Evolutionary conservation across 2,888 invertebrate genomes (phyloP).

Genomic region (Bembecia ichneumoniformis): DNA sequence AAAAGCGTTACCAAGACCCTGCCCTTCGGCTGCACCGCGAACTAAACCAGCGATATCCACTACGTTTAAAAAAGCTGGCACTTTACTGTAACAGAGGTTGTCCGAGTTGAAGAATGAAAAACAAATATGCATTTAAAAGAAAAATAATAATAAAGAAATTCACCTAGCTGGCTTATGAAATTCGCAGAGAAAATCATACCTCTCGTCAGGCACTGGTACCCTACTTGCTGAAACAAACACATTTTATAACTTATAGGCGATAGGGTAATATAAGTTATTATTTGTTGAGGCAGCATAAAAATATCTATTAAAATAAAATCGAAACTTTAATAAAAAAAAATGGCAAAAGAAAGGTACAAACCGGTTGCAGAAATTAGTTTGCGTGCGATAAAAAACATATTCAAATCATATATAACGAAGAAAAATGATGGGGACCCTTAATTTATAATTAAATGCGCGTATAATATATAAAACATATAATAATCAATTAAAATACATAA

Average conservation of each 20-base stretch:
- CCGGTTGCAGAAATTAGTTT: too few species aligned
- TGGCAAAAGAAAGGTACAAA: too few species aligned
- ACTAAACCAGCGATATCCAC: slow-evolving; percentile 99
- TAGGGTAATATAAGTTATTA: slow-evolving; percentile 16
- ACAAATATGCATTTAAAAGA: neutral
- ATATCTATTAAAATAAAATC: too few species aligned
- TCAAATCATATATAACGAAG: too few species aligned
- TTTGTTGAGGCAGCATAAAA: too few species aligned
- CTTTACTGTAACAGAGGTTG: slow-evolving; percentile 78
- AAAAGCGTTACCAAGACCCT: slow-evolving; percentile 98
- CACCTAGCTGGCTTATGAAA: slow-evolving; percentile 96
- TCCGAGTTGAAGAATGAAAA: slow-evolving; percentile 1
- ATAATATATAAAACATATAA: too few species aligned
- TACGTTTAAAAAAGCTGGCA: slow-evolving; percentile 97
- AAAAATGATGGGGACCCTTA: too few species aligned
- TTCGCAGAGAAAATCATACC: slow-evolving; percentile 94
- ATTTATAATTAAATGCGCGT: too few species aligned
- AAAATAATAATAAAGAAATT: slow-evolving; percentile 18
- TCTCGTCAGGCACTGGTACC: slow-evolving; percentile 96
- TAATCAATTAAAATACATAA: too few species aligned
- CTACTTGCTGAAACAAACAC: slow-evolving; percentile 79
- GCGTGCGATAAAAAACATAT: too few species aligned
- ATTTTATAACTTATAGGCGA: slow-evolving; percentile 21
- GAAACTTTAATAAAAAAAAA: too few species aligned
- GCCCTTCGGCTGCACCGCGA: slow-evolving; percentile 97